These are phyloP conservation scores for Scarus forsteni DNA, from an alignment of 2,797 vertebrate genomes.

Conservation along the genomic window DNA sequence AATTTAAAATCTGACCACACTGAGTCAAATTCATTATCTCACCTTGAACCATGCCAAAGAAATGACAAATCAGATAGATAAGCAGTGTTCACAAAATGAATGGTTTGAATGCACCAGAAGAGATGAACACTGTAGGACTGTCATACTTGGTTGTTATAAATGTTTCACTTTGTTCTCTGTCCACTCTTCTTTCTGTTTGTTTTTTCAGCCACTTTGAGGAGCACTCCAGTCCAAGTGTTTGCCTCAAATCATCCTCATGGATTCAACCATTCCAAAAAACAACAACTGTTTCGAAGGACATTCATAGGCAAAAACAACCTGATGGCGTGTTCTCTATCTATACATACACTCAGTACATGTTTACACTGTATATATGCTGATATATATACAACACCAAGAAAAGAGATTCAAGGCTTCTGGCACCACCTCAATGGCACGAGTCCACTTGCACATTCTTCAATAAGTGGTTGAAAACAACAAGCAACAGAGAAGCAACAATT, in stretches of 20 bases:
- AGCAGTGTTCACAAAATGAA: no score
- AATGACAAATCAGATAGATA: neutral
- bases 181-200: neutral
- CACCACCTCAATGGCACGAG: constrained; percentile 53
- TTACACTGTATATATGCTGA: constrained; percentile 88
- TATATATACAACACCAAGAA: constrained; percentile 63
- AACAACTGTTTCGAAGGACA: constrained; percentile 78
- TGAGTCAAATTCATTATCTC: neutral
- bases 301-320: constrained; percentile 76
- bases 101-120: neutral
- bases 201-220: constrained; percentile 90
- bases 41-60: neutral
- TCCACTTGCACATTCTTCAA: constrained; percentile 51
- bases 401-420: constrained; percentile 69
- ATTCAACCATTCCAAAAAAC: constrained; percentile 86
- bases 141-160: neutral
- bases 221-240: constrained; percentile 68
- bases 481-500: constrained; percentile 8
- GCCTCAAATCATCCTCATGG: constrained; percentile 81
- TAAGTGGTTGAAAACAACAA: neutral
- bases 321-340: constrained; percentile 80
- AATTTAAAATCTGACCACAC: no score
- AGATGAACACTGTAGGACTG: neutral
- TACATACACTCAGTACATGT: constrained; percentile 83
- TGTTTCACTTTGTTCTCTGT: constrained; percentile 28